A percentile compares a stretch with the other conserved stretches of the same genome.
Evolutionary conservation across 2,797 vertebrate genomes (phyloP).

Genomic region (Heteromormyrus szaboi): DNA sequence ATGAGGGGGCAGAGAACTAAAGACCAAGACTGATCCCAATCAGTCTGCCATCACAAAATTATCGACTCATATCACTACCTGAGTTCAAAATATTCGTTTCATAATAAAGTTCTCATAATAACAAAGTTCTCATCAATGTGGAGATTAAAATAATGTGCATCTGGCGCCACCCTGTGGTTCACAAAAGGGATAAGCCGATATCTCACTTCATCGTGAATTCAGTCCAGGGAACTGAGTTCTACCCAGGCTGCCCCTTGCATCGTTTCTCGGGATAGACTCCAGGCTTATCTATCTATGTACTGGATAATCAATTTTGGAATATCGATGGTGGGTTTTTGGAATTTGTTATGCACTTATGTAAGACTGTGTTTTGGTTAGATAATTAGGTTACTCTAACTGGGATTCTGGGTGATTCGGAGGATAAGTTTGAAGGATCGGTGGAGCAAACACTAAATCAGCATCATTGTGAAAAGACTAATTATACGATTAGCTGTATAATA

Average conservation of each 20-base stretch:
- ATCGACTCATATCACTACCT: not conserved
- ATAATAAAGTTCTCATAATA: not conserved
- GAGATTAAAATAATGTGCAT: not conserved
- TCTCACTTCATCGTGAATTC: not conserved
- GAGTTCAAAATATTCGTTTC: not conserved
- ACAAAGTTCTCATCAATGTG: not conserved
- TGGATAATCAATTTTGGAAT: too few relatives aligned
- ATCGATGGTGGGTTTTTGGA: too few relatives aligned
- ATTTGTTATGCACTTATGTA: too few relatives aligned
- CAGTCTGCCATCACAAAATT: not conserved
- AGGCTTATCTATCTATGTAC: too few relatives aligned
- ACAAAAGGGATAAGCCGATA: not conserved
- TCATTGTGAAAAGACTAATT: not conserved
- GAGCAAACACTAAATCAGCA: not conserved
- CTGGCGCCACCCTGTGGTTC: not conserved
- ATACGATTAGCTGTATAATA: not conserved
- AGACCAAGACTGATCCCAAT: not conserved
- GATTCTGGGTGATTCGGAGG: not conserved
- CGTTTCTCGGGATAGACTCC: too few relatives aligned
- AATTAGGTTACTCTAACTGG: not conserved
- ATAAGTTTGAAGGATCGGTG: not conserved
- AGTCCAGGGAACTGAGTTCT: not conserved
- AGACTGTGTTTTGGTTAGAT: not conserved
- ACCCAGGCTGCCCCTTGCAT: not conserved
- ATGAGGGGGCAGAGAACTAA: not conserved